A percentile compares a stretch with the other conserved stretches of the same genome.
Conservation (phyloP, 1,140 invertebrate genomes). For the Drosophila setifemur region DNA sequence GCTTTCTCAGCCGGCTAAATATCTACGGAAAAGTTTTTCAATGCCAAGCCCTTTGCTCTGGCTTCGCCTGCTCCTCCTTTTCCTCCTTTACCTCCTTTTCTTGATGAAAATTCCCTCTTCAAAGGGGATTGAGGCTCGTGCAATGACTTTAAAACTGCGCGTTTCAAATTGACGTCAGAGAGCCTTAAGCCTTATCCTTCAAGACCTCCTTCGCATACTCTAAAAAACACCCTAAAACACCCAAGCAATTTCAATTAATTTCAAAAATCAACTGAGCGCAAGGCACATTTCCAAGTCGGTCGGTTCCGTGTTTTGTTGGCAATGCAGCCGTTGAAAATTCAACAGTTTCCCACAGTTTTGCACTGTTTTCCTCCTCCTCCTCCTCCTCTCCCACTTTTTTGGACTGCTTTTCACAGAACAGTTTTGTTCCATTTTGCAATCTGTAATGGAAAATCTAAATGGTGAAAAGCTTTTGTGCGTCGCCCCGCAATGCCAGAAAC, state of each 20-base stretch:
- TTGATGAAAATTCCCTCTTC: constrained; percentile 4
- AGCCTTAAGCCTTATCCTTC: constrained; percentile 40
- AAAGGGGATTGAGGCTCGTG: constrained; percentile 9
- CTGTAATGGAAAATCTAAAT: constrained; percentile 66
- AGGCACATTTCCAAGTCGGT: constrained; percentile 33
- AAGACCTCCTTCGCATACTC: neutral
- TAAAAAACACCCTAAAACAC: constrained; percentile 6
- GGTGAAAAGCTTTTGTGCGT: constrained; percentile 50
- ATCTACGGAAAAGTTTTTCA: constrained; percentile 26
- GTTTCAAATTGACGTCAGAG: constrained; percentile 65
- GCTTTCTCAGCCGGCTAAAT: constrained; percentile 31
- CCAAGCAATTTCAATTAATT: constrained; percentile 75
- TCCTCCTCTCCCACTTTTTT: too few relatives aligned
- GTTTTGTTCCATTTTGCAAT: constrained; percentile 43
- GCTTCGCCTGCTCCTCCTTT: too few relatives aligned
- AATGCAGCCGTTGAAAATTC: constrained; percentile 42
- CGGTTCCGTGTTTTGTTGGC: constrained; percentile 16
- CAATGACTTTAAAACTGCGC: constrained; percentile 48
- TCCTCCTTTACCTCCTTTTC: neutral
- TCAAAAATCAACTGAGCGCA: constrained; percentile 67
- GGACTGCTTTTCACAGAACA: neutral
- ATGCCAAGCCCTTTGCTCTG: constrained; percentile 3
- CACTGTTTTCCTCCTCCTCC: too few relatives aligned
- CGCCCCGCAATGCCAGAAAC: constrained; percentile 35
- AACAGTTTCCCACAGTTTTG: constrained; percentile 28